Conservation (phyloP, 2,888 invertebrate species). For the Ecdyonurus torrentis region DNA sequence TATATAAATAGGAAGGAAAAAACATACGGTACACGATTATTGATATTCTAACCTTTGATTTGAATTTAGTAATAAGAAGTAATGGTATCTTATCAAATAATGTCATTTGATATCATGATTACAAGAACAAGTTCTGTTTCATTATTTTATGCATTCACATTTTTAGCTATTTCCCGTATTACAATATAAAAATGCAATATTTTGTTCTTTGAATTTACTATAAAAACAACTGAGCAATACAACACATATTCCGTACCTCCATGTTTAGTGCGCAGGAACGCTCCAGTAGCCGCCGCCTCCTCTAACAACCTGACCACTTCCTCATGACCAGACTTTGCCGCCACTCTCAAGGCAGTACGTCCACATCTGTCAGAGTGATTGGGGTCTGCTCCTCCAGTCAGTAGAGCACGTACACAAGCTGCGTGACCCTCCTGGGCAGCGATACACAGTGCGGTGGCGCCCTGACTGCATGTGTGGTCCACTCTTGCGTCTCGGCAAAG, state of each 20-base stretch:
- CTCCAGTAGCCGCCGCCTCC: constrained; percentile 24
- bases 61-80: no score
- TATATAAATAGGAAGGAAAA: no score
- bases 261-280: neutral
- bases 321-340: constrained; percentile 79
- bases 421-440: constrained; percentile 94
- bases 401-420: constrained; percentile 66
- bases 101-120: no score
- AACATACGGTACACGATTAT: no score
- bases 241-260: neutral
- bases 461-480: constrained; percentile 86
- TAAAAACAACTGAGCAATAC: no score
- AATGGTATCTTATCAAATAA: no score
- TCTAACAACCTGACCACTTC: constrained; percentile 66
- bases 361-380: constrained; percentile 74
- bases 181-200: no score
- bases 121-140: no score
- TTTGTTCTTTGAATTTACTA: no score
- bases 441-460: constrained; percentile 86
- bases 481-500: constrained; percentile 66
- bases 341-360: constrained; percentile 72
- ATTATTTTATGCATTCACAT: no score
- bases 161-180: no score
- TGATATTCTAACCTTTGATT: no score
- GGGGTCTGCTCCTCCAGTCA: constrained; percentile 73